phyloP scores from a whole-genome alignment of 1,140 invertebrate genomes.

The Matsumurasca onukii region DNA sequence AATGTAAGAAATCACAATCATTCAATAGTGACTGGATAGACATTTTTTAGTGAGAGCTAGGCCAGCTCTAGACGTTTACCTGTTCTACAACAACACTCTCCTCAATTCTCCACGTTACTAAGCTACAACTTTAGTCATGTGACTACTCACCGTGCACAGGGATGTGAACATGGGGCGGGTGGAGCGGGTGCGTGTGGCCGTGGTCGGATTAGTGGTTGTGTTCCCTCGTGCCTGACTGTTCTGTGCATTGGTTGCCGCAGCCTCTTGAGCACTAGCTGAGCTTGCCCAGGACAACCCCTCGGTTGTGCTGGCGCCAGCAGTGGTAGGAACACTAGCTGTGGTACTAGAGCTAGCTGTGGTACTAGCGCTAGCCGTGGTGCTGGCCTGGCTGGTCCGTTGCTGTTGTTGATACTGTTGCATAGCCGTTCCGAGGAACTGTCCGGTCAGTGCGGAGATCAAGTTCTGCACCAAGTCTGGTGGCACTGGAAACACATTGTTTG shows the following conservation, averaged over 20 bases:
- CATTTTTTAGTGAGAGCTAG: too few relatives aligned
- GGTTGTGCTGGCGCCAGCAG: constrained; percentile 12
- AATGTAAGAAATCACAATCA: too few relatives aligned
- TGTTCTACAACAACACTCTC: too few relatives aligned
- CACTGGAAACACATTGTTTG: too few relatives aligned
- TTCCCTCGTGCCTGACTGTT: constrained; percentile 52
- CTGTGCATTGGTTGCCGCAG: constrained; percentile 23
- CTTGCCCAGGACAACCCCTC: neutral
- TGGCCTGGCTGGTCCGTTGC: constrained; percentile 2
- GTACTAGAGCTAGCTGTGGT: too few relatives aligned
- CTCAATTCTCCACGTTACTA: too few relatives aligned
- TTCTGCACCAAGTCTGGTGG: constrained; percentile 58
- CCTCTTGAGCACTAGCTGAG: too few relatives aligned
- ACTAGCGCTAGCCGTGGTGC: too few relatives aligned
- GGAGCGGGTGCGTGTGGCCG: constrained; percentile 64
- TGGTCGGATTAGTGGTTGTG: constrained; percentile 64
- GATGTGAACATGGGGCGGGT: constrained; percentile 65
- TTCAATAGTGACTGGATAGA: too few relatives aligned
- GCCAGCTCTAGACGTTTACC: too few relatives aligned
- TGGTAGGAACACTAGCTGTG: constrained; percentile 2
- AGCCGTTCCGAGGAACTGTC: constrained; percentile 34
- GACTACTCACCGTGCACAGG: too few relatives aligned
- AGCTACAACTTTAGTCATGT: too few relatives aligned
- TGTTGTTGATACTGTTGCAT: neutral
- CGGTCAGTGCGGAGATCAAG: constrained; percentile 54